phyloP scores from a whole-genome alignment of 1,140 invertebrate species.

The Ips typographus region DNA sequence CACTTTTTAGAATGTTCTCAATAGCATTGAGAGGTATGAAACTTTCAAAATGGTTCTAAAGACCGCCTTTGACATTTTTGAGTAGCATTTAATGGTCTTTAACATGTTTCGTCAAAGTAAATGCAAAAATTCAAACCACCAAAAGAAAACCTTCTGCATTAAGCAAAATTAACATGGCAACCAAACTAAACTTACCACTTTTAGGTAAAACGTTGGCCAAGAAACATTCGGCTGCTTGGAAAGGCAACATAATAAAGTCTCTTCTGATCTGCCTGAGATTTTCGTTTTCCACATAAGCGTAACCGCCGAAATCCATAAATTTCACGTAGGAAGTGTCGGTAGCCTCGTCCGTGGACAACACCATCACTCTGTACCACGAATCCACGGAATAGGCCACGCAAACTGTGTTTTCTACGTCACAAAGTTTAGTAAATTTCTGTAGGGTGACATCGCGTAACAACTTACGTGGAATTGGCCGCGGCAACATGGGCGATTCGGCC shows the following conservation, averaged over 20 bases:
- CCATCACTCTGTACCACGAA: conserved; percentile 87
- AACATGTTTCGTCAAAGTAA: no score
- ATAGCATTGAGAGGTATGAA: no score
- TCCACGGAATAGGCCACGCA: conserved; percentile 81
- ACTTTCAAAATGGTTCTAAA: no score
- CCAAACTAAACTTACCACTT: conserved; percentile 61
- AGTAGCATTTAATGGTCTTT: no score
- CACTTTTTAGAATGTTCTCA: no score
- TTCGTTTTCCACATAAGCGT: conserved; percentile 71
- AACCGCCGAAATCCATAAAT: conserved; percentile 94
- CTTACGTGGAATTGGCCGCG: conserved; percentile 64
- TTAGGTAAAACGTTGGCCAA: conserved; percentile 85
- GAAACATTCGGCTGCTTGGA: conserved; percentile 93
- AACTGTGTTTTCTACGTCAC: conserved; percentile 72
- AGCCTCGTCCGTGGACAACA: conserved; percentile 70
- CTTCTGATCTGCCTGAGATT: conserved; percentile 84
- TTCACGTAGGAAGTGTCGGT: conserved; percentile 76
- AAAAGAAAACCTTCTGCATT: no score
- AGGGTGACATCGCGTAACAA: background rate
- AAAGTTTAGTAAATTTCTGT: background rate
- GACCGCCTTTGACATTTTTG: no score
- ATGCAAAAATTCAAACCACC: no score
- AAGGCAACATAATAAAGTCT: conserved; percentile 90
- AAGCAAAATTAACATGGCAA: no score
- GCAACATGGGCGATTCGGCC: conserved; percentile 65